Evolutionary conservation across 1,140 invertebrate species (phyloP).

Genomic region (Dolichoris vasculosae): DNA sequence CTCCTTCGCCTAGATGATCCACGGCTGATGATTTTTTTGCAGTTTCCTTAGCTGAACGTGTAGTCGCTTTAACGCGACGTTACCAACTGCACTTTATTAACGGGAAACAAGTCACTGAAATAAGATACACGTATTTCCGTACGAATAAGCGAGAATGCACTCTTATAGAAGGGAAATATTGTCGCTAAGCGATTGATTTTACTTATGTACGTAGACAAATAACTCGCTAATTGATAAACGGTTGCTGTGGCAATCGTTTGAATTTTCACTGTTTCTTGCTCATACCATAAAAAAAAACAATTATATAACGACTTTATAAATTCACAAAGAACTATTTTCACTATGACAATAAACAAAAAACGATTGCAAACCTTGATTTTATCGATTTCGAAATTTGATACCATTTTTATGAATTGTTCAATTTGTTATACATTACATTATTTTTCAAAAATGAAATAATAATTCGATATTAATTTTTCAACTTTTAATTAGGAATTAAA

Average conservation of each 20-base stretch:
- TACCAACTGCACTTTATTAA: neutral
- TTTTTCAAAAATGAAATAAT: too few species aligned
- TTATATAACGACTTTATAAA: neutral
- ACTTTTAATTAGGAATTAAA: neutral
- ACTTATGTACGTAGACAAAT: neutral
- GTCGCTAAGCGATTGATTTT: neutral
- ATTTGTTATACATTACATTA: too few species aligned
- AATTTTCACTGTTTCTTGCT: neutral
- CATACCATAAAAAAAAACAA: neutral
- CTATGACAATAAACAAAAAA: neutral
- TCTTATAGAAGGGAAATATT: neutral
- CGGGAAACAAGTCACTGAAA: neutral
- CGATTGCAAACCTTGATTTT: neutral
- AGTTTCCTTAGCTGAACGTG: conserved; percentile 27
- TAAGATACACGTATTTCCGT: neutral
- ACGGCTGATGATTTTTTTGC: conserved; percentile 57
- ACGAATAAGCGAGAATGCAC: neutral
- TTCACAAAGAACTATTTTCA: neutral
- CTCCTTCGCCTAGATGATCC: conserved; percentile 61
- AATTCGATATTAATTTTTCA: neutral
- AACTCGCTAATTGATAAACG: conserved; percentile 24
- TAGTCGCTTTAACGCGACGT: neutral
- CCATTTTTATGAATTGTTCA: too few species aligned
- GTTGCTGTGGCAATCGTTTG: conserved; percentile 37
- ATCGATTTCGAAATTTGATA: neutral